Evolutionary conservation across 2,888 invertebrate genomes (phyloP).

Genomic region (Sphaeridia pumilis): DNA sequence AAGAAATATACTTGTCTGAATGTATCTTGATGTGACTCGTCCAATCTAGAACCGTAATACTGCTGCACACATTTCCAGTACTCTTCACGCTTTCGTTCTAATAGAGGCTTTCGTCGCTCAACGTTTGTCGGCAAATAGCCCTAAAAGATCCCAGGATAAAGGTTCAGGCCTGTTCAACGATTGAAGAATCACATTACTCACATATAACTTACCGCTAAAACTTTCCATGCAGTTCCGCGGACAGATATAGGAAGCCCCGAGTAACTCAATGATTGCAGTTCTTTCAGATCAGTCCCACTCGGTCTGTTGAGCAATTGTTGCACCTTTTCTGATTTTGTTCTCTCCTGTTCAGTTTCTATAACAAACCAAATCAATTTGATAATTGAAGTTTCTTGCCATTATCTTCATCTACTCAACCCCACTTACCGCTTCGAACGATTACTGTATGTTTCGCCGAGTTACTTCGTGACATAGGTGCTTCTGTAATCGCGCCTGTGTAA

Average conservation of each 20-base stretch:
- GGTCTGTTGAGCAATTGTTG: constrained; percentile 62
- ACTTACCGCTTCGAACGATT: constrained; percentile 29
- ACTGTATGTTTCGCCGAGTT: constrained; percentile 27
- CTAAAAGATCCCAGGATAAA: no score
- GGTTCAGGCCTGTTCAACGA: no score
- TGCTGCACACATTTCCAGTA: constrained; percentile 92
- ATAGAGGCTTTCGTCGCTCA: constrained; percentile 72
- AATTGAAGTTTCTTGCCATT: no score
- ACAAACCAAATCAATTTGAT: background rate
- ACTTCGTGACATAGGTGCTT: no score
- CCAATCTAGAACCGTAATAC: constrained; percentile 86
- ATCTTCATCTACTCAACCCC: no score
- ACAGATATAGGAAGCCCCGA: constrained; percentile 90
- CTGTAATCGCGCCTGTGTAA: no score
- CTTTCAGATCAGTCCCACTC: constrained; percentile 63
- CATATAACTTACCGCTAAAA: constrained; percentile 51
- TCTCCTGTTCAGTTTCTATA: constrained; percentile 40
- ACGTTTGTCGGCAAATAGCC: constrained; percentile 89
- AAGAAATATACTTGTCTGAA: constrained; percentile 63
- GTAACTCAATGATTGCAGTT: constrained; percentile 84
- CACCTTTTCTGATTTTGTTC: constrained; percentile 73
- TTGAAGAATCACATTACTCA: no score
- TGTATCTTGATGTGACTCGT: constrained; percentile 81
- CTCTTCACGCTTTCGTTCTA: constrained; percentile 86
- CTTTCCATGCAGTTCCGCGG: constrained; percentile 54